Conservation (phyloP, 1,140 invertebrate genomes). For the Acyrthosiphon pisum region DNA sequence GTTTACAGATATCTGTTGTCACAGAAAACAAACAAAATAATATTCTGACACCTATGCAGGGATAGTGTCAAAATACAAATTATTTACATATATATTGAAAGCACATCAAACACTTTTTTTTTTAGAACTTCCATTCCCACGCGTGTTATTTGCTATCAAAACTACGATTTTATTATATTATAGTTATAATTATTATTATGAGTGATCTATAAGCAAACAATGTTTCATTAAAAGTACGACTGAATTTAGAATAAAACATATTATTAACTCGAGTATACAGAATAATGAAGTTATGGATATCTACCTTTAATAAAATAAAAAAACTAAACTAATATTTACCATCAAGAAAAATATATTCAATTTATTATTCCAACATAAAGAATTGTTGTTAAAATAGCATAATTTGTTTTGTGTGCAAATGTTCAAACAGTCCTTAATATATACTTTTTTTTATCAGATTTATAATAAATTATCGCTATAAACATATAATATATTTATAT, state of each 20-base stretch:
- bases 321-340: background rate
- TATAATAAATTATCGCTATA: too few relatives aligned
- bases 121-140: background rate
- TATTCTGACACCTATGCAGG: background rate
- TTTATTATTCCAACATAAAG: background rate
- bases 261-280: background rate
- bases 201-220: background rate
- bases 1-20: background rate
- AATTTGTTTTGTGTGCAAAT: background rate
- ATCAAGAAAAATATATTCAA: background rate
- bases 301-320: background rate
- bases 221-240: background rate
- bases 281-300: background rate
- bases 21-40: background rate
- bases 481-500: too few relatives aligned
- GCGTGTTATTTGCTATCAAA: background rate
- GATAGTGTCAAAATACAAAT: background rate
- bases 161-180: background rate
- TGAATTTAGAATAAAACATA: background rate
- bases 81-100: slow-evolving; percentile 32
- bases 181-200: background rate
- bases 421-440: background rate
- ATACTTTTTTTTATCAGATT: background rate
- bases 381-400: background rate
- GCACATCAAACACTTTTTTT: background rate